Evolutionary conservation across 2,113 vertebrate species (phyloP).

Genomic region (Pteropus alecto): DNA sequence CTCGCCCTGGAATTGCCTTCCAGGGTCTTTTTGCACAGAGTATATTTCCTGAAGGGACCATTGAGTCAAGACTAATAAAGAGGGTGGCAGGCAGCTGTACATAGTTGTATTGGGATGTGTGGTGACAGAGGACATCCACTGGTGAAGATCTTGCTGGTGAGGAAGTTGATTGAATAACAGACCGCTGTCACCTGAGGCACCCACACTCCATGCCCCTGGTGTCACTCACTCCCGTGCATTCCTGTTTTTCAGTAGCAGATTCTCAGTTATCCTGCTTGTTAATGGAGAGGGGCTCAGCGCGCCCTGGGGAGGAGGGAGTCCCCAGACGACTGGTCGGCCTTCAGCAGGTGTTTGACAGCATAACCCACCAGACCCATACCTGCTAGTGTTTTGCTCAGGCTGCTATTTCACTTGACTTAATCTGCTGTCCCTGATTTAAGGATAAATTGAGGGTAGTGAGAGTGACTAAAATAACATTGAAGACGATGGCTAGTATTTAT

Average conservation of each 20-base stretch:
- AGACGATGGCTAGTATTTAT: too few species aligned
- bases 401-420: neutral
- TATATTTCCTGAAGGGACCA: neutral
- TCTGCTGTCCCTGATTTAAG: neutral
- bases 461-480: neutral
- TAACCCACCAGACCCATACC: neutral
- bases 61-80: neutral
- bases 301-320: fast-evolving
- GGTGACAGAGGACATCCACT: neutral
- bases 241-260: neutral
- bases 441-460: neutral
- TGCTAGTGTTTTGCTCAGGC: neutral
- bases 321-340: neutral
- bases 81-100: too few species aligned
- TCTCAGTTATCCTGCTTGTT: neutral
- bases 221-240: fast-evolving
- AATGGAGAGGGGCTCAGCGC: neutral
- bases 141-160: neutral
- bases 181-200: neutral
- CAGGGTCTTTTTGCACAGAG: neutral
- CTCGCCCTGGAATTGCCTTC: neutral
- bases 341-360: fast-evolving
- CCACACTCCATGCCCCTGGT: neutral
- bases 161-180: neutral
- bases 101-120: neutral